A percentile compares a stretch with the other conserved stretches of the same genome.
phyloP scores from a whole-genome alignment of 1,140 invertebrate species.

The Scaptomyza graminum region DNA sequence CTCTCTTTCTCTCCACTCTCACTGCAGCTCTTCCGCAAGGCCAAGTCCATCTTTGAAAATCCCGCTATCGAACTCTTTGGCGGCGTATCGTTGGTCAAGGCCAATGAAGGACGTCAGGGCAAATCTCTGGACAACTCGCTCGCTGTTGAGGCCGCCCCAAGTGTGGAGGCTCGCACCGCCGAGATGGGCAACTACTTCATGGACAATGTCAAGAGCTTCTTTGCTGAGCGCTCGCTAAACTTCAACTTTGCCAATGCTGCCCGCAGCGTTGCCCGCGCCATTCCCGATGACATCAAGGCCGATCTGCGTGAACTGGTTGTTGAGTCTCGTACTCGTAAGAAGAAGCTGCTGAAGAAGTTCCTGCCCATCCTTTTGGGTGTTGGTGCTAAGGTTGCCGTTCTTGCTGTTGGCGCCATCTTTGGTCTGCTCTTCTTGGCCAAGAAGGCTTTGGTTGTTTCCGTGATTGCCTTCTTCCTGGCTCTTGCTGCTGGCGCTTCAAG shows the following conservation, averaged over 20 bases:
- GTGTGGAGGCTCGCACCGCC: conserved; percentile 85
- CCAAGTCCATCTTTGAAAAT: conserved; percentile 87
- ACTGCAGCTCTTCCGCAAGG: conserved; percentile 85
- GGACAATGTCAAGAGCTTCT: conserved; percentile 85
- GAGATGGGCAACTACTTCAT: conserved; percentile 86
- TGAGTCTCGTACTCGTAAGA: conserved; percentile 88
- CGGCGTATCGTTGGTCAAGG: conserved; percentile 86
- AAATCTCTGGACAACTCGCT: conserved; percentile 82
- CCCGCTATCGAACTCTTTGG: conserved; percentile 86
- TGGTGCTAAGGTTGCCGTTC: conserved; percentile 86
- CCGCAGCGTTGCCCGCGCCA: conserved; percentile 84
- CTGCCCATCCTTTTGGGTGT: conserved; percentile 86
- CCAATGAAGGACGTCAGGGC: conserved; percentile 80
- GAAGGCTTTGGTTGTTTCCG: conserved; percentile 87
- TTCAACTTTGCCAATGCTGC: conserved; percentile 86
- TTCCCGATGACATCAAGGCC: conserved; percentile 85
- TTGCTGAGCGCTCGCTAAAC: conserved; percentile 85
- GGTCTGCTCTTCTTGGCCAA: conserved; percentile 87
- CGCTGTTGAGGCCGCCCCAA: conserved; percentile 84
- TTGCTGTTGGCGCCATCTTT: conserved; percentile 86
- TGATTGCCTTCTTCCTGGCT: conserved; percentile 86
- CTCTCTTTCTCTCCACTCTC: conserved; percentile 4
- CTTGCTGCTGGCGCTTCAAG: conserved; percentile 86
- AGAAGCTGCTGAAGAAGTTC: conserved; percentile 86
- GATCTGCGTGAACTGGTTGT: conserved; percentile 85